Evolutionary conservation across 2,888 invertebrate genomes (phyloP).

Genomic region (Miltochrista miniata): DNA sequence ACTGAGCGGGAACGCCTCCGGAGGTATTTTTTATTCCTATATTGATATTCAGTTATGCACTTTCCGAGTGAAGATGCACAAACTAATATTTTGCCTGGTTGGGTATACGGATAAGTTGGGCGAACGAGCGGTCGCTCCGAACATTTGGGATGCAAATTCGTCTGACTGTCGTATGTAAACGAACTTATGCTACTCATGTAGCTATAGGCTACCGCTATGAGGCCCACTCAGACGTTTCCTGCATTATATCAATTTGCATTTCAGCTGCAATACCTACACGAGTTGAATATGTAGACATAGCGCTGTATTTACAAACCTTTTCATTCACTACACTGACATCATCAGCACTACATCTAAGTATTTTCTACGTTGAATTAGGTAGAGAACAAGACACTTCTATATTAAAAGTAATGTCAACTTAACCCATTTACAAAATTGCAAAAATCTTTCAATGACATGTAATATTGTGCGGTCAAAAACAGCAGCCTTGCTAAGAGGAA

Average conservation of each 20-base stretch:
- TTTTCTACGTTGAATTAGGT: neutral
- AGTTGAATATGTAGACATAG: conserved; percentile 32
- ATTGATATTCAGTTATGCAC: conserved; percentile 83
- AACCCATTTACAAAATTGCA: too few species aligned
- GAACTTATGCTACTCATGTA: conserved; percentile 80
- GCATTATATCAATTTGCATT: conserved; percentile 83
- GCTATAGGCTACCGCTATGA: conserved; percentile 78
- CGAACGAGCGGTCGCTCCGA: conserved; percentile 70
- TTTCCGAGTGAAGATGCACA: conserved; percentile 79
- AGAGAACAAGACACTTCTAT: neutral
- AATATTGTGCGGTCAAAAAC: too few species aligned
- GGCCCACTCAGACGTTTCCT: conserved; percentile 83
- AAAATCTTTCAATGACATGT: too few species aligned
- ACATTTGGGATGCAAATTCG: conserved; percentile 83
- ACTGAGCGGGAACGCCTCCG: conserved; percentile 78
- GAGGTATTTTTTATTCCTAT: conserved; percentile 80
- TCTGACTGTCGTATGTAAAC: conserved; percentile 81
- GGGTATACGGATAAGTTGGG: conserved; percentile 73
- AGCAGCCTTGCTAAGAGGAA: too few species aligned
- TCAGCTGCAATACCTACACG: conserved; percentile 58
- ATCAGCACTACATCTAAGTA: neutral
- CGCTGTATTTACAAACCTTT: conserved; percentile 24
- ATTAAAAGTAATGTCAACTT: neutral
- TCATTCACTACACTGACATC: conserved; percentile 19
- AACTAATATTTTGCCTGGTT: conserved; percentile 79